Evolutionary conservation across 2,888 invertebrate species (phyloP).

Genomic region (Cheilosia urbana): DNA sequence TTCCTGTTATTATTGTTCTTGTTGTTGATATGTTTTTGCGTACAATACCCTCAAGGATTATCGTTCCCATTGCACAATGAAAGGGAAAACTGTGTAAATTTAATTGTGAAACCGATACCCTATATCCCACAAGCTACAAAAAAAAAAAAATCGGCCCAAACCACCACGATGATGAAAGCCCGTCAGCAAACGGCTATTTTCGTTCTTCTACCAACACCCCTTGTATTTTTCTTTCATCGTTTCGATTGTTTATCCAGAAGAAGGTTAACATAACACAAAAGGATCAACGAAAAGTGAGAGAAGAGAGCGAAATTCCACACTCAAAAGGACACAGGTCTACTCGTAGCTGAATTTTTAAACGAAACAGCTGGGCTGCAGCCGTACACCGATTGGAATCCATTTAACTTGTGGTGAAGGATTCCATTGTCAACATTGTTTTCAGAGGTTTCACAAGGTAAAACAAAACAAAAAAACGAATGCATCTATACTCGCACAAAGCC

Average conservation of each 20-base stretch:
- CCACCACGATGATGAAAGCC: slow-evolving; percentile 44
- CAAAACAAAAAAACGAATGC: background rate
- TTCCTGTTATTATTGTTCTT: slow-evolving; percentile 50
- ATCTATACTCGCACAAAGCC: slow-evolving; percentile 33
- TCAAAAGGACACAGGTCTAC: slow-evolving; percentile 46
- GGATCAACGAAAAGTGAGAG: slow-evolving; percentile 49
- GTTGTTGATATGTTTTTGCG: slow-evolving; percentile 59
- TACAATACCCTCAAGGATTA: slow-evolving; percentile 67
- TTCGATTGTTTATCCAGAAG: slow-evolving; percentile 75
- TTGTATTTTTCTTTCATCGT: slow-evolving; percentile 76
- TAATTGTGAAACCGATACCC: slow-evolving; percentile 72
- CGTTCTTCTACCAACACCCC: slow-evolving; percentile 55
- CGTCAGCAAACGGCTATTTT: slow-evolving; percentile 53
- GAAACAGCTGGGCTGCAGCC: slow-evolving; percentile 45
- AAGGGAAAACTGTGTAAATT: slow-evolving; percentile 63
- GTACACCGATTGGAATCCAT: slow-evolving; percentile 49
- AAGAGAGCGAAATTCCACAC: slow-evolving; percentile 13
- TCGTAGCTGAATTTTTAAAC: background rate
- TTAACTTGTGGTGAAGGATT: slow-evolving; percentile 56
- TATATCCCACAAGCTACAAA: slow-evolving; percentile 8
- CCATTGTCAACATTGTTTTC: slow-evolving; percentile 42
- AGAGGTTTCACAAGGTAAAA: background rate
- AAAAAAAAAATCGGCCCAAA: slow-evolving; percentile 19
- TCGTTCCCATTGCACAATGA: slow-evolving; percentile 64
- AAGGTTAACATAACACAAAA: slow-evolving; percentile 70